Evolutionary conservation across 2,797 vertebrate genomes (phyloP).

Genomic region (Propithecus deckenii): DNA sequence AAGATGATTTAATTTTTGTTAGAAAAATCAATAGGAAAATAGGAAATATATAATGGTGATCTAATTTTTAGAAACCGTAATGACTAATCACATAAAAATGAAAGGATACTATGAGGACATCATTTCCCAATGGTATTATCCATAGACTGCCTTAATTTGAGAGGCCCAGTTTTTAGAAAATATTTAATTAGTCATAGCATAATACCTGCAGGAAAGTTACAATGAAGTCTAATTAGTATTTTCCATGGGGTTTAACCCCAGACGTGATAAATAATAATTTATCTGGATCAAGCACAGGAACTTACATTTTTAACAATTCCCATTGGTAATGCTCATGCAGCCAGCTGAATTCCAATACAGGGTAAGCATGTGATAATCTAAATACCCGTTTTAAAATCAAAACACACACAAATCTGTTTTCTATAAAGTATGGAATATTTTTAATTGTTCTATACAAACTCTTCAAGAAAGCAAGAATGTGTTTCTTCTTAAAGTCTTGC

Average conservation of each 20-base stretch:
- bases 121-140: neutral
- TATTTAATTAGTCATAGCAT: neutral
- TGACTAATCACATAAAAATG: neutral
- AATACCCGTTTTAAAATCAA: neutral
- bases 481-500: neutral
- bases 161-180: neutral
- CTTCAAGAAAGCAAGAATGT: neutral
- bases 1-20: neutral
- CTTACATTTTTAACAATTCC: neutral
- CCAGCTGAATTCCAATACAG: neutral
- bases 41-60: neutral
- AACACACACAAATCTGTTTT: neutral
- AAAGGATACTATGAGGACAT: neutral
- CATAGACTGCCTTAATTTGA: neutral
- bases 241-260: neutral
- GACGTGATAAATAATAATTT: neutral
- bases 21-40: neutral
- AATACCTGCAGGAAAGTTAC: neutral
- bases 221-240: neutral
- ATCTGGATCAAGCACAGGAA: neutral
- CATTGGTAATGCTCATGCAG: neutral
- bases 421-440: neutral
- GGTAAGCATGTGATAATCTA: neutral
- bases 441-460: neutral
- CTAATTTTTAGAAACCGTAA: neutral